Conservation (phyloP, 2,888 invertebrate species). For the Leptopilina drosophilae region DNA sequence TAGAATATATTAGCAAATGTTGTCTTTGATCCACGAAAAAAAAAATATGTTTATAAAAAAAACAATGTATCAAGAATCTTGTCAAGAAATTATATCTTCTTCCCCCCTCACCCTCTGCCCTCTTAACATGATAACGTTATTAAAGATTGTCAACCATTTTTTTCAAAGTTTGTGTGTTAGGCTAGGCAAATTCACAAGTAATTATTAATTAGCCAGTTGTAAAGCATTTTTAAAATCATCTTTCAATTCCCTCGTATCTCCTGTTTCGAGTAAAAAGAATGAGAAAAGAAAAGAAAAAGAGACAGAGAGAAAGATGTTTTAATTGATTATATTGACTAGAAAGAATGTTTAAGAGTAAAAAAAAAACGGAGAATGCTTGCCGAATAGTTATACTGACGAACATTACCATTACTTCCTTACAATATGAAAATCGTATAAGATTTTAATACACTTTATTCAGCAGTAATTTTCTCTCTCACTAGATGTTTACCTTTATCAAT, state of each 20-base stretch:
- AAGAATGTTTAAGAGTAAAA: constrained; percentile 38
- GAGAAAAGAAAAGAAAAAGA: constrained; percentile 1
- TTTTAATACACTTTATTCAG: constrained; percentile 51
- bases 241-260: constrained; percentile 51
- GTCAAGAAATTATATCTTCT: constrained; percentile 37
- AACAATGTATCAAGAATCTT: constrained; percentile 47
- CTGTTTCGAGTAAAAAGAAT: constrained; percentile 46
- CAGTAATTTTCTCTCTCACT: constrained; percentile 32
- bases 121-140: constrained; percentile 46
- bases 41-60: constrained; percentile 41
- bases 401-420: constrained; percentile 44
- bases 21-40: constrained; percentile 36
- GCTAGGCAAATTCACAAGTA: constrained; percentile 55
- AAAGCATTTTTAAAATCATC: constrained; percentile 28
- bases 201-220: constrained; percentile 8
- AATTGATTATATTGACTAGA: constrained; percentile 29
- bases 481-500: constrained; percentile 9
- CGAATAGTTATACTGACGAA: constrained; percentile 6
- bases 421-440: constrained; percentile 57
- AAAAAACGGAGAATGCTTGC: constrained; percentile 18
- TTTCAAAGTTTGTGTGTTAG: constrained; percentile 70
- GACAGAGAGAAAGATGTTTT: too few relatives aligned
- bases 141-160: constrained; percentile 69
- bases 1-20: constrained; percentile 12
- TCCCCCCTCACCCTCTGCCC: not conserved